These are phyloP conservation scores for Eulithis testata DNA, from an alignment of 2,888 invertebrate genomes.

Conservation along the genomic window DNA sequence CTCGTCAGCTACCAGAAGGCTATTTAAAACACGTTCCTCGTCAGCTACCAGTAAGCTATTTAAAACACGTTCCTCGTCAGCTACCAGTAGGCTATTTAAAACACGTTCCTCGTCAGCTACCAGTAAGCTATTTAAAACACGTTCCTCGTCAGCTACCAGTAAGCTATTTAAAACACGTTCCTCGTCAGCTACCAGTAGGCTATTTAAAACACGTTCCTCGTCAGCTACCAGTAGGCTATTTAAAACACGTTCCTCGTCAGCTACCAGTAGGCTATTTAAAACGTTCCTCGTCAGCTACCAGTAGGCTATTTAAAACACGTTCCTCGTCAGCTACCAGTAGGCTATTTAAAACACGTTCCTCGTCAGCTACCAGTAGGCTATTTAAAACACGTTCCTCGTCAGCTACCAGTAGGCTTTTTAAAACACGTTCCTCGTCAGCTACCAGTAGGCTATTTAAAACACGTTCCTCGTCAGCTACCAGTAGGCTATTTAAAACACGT, in stretches of 20 bases:
- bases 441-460: conserved; percentile 4
- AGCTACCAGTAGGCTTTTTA: not conserved
- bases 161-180: conserved; percentile 9
- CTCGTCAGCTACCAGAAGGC: no score
- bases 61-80: conserved; percentile 5
- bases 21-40: conserved; percentile 10
- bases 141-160: not conserved
- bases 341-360: conserved; percentile 7
- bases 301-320: conserved; percentile 14
- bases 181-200: not conserved
- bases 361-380: not conserved
- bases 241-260: conserved; percentile 5
- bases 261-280: not conserved
- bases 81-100: not conserved
- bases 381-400: conserved; percentile 6
- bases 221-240: not conserved
- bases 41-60: not conserved
- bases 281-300: no score
- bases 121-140: conserved; percentile 5
- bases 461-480: not conserved
- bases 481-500: conserved; percentile 7
- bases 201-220: conserved; percentile 6
- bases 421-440: conserved; percentile 5
- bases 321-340: not conserved
- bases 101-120: conserved; percentile 3